Base-by-base conservation (phyloP, 2,888 invertebrate genomes). In the Diaperis boleti region DNA sequence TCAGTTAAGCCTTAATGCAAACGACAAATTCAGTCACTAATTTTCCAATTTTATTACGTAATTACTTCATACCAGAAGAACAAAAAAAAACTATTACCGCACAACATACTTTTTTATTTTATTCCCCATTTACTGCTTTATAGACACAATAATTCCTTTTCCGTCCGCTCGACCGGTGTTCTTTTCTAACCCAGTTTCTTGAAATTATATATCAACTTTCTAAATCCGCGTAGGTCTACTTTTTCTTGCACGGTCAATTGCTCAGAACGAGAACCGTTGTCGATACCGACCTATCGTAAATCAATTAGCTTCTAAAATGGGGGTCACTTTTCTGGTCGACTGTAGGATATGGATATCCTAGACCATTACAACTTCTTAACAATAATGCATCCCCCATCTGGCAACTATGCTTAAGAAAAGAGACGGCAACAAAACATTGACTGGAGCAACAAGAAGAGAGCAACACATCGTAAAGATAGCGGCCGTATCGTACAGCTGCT, bases 381-480 rank as follows among this genome's bases (percentile, higher is more conserved):
- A 72, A 68, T 68, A 70, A 67, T 67, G 68, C 69, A 71, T 72
- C 72, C 69, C 69, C 69, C 72, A 74, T 72, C 72, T 74, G 72
- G 70, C 72, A 67, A 69, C 67, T 59, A 55, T 65, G 68, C 64
- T 45, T 59, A 59, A 63, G 59, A 55, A 67, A 57, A 62, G 69
- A 69, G 70, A 68, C 64, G 66, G 71, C 67, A 62, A 59, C 59
- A 63, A 63, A 59, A 49, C 49, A 56, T 66, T 52, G 64, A 70
- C 67, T 66, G 65, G 50, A 41, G 52, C 52, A 65, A 71, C 70
- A 71, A 73, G 72, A 72, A 74, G 62, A 67, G 71, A 59, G 70
- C 69, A 70, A 72, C 72, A 74, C 72, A 59, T 72, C 70, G 69
- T 72, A 72, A 70, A 69, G 67, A n/a, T n/a, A n/a, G n/a, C n/a